Base-by-base conservation (phyloP, 2,888 invertebrate genomes). In the Tubiluchus corallicola region DNA sequence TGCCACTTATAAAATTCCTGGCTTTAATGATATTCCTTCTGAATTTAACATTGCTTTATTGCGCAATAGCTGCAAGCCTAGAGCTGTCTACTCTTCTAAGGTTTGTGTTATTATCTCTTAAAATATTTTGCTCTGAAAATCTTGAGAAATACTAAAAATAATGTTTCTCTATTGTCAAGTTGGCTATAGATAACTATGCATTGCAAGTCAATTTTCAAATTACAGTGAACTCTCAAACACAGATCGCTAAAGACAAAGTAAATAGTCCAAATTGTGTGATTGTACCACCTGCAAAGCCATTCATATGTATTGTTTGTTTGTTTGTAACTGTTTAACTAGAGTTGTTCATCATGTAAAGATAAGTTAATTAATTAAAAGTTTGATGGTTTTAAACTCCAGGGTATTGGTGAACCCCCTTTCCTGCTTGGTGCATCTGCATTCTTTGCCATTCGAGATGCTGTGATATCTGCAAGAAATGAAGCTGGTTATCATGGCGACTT, bases 51-150 rank as follows among this genome's bases (percentile, higher is more conserved):
- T 96, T 0, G 79, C 84, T 3, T 68, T 96, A 42, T 67, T 96
- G 29, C 85, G 84, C 59, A 85, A 83, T n/a, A 77, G 80, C 21
- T 74, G 82, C 1, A 94, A 94, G 68, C 80, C 81, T 0, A 72
- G 79, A 56, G 92, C 90, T 17, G 82, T 94, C 4, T 92, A 82
- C 63, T 90, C 92, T 0, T 94, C 92, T 2, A 94, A 94, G 76
- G 88, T 83, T 62, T n/a, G n/a, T n/a, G n/a, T n/a, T n/a, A n/a
- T n/a, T n/a, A n/a, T n/a, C n/a, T n/a, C n/a, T n/a, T n/a, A n/a
- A n/a, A n/a, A n/a, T n/a, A n/a, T n/a, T n/a, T n/a, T n/a, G n/a
- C n/a, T n/a, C n/a, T n/a, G n/a, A 29, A n/a, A 9, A 29, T 29
- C 9, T 29, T 9, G 9, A 9, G 9, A 29, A 9, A 29, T n/a